Evolutionary conservation across 37 sponge, comb jelly and placozoan genomes (phyloP).

Genomic region (Oscarella lobularis): DNA sequence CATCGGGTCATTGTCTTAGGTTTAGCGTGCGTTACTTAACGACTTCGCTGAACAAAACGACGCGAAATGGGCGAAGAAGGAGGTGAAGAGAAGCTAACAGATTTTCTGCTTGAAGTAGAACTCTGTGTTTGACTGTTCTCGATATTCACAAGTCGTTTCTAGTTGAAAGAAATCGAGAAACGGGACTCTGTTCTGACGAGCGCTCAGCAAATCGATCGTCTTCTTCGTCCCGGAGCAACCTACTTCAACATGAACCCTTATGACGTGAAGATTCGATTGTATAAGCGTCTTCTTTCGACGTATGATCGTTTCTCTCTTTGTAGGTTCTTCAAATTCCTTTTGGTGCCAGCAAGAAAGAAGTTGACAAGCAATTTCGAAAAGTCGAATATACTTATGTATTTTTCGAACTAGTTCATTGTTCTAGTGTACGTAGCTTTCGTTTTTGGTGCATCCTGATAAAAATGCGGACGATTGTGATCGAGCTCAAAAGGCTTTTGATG

Average conservation of each 20-base stretch:
- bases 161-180: slow-evolving; percentile 93
- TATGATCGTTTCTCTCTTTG: not conserved
- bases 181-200: slow-evolving; percentile 77
- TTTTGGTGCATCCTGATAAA: slow-evolving; percentile 97
- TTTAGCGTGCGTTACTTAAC: too few relatives aligned
- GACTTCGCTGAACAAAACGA: too few relatives aligned
- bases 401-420: slow-evolving; percentile 6
- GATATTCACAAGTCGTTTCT: slow-evolving; percentile 9
- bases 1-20: too few relatives aligned
- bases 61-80: too few relatives aligned
- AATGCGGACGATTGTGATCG: slow-evolving; percentile 70
- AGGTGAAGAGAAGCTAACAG: too few relatives aligned
- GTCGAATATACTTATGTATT: slow-evolving; percentile 27
- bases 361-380: slow-evolving; percentile 77
- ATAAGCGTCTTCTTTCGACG: not conserved
- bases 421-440: slow-evolving; percentile 44
- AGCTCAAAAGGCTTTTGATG: slow-evolving; percentile 90
- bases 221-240: slow-evolving; percentile 73
- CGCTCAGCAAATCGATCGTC: slow-evolving; percentile 82
- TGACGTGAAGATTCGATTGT: slow-evolving; percentile 37
- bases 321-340: slow-evolving; percentile 79
- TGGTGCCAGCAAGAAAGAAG: slow-evolving; percentile 42
- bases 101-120: too few relatives aligned
- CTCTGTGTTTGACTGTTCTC: too few relatives aligned
- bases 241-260: slow-evolving; percentile 94